phyloP scores from a whole-genome alignment of 2,797 vertebrate genomes.

The Pseudochaenichthys georgianus region DNA sequence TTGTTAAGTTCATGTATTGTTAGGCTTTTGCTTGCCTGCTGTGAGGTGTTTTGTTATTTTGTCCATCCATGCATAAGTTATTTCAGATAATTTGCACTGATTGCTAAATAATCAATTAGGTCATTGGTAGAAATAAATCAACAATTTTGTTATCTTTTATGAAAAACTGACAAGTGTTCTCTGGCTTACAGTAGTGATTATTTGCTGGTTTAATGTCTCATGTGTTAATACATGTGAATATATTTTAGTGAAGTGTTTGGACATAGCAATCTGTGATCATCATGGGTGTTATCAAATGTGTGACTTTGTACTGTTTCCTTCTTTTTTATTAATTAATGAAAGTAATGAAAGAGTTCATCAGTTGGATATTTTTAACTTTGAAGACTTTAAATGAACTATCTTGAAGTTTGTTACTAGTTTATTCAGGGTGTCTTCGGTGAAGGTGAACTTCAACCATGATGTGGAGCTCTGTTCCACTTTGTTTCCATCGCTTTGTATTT shows the following conservation, averaged over 20 bases:
- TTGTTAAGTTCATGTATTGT: neutral
- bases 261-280: neutral
- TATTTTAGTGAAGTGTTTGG: neutral
- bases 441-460: conserved; percentile 2
- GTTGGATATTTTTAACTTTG: neutral
- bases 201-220: neutral
- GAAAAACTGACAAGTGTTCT: too few relatives aligned
- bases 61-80: neutral
- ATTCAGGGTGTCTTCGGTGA: neutral
- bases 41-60: neutral
- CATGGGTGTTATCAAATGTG: neutral
- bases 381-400: neutral
- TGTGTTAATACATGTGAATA: neutral
- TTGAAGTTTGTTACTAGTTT: neutral
- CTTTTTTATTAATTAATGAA: neutral
- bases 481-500: conserved; percentile 26
- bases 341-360: neutral
- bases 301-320: neutral
- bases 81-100: neutral
- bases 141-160: too few relatives aligned
- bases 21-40: neutral
- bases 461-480: conserved; percentile 9
- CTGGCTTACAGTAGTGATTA: neutral
- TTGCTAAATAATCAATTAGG: neutral
- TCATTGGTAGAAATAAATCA: too few relatives aligned